A percentile compares a stretch with the other conserved stretches of the same genome.
Evolutionary conservation across 2,888 invertebrate genomes (phyloP).

Genomic region (Cephus rjabovi): DNA sequence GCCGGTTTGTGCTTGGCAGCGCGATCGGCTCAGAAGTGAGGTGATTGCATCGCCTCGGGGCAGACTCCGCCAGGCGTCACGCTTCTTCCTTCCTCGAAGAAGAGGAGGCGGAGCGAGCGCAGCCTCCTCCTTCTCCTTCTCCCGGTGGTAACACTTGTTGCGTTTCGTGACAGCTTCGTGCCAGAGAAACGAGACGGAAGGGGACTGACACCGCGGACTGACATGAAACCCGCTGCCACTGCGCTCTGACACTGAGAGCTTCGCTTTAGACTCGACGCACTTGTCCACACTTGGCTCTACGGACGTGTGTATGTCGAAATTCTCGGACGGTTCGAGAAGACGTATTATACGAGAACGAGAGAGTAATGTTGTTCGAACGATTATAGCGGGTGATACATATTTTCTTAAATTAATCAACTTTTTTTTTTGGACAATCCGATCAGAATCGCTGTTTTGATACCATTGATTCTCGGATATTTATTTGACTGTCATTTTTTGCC

Average conservation of each 20-base stretch:
- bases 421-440: background rate
- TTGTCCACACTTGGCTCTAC: background rate
- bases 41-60: conserved; percentile 60
- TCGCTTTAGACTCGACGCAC: background rate
- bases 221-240: background rate
- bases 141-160: conserved; percentile 59
- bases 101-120: conserved; percentile 56
- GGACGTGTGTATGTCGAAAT: background rate
- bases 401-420: background rate
- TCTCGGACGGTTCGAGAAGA: background rate
- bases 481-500: background rate
- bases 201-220: conserved; percentile 22
- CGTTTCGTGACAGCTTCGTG: conserved; percentile 44
- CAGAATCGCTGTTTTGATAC: background rate
- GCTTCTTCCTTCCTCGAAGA: background rate
- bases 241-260: background rate
- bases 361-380: background rate
- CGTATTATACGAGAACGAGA: background rate
- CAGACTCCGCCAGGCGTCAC: conserved; percentile 32
- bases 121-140: conserved; percentile 20
- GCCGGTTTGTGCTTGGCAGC: conserved; percentile 23
- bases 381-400: background rate
- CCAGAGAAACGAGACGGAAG: conserved; percentile 2
- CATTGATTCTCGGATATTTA: background rate
- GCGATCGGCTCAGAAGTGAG: conserved; percentile 62